Conservation (phyloP, 1,140 invertebrate species). For the Plutomurus gul region DNA sequence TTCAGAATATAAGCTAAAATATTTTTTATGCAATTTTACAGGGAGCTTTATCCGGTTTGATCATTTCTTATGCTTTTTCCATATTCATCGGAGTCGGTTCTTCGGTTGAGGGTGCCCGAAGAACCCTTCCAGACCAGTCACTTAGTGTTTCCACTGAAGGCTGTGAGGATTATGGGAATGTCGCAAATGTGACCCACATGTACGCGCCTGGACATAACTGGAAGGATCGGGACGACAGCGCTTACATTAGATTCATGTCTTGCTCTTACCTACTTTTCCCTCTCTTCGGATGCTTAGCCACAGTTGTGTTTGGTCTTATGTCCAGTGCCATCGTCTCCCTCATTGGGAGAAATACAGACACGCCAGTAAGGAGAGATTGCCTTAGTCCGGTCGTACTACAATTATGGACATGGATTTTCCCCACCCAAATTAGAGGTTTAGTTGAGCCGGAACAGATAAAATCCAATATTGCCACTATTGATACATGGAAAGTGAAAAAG, state of each 20-base stretch:
- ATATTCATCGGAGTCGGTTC: constrained; percentile 36
- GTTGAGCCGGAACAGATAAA: background rate
- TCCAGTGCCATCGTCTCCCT: background rate
- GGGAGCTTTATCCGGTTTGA: constrained; percentile 30
- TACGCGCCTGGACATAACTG: background rate
- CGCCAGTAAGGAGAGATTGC: background rate
- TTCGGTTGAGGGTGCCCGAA: background rate
- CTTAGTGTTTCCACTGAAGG: constrained; percentile 31
- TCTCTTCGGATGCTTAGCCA: constrained; percentile 13
- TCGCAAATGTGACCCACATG: background rate
- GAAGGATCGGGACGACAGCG: constrained; percentile 28
- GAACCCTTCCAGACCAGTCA: constrained; percentile 18
- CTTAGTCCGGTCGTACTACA: background rate
- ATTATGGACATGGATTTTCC: constrained; percentile 33
- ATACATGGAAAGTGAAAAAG: no score
- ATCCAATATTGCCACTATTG: background rate
- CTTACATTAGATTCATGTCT: constrained; percentile 26
- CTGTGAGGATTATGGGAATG: background rate
- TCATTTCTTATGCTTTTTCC: background rate
- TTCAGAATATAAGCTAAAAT: no score
- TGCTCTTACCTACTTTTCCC: constrained; percentile 39
- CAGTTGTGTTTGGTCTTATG: constrained; percentile 34
- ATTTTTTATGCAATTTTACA: no score
- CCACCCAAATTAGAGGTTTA: background rate
- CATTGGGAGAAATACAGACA: background rate